Evolutionary conservation across 2,888 invertebrate genomes (phyloP), one percentile per base, ranked within the genome.

Genomic region (Acrobasis consociella): DNA sequence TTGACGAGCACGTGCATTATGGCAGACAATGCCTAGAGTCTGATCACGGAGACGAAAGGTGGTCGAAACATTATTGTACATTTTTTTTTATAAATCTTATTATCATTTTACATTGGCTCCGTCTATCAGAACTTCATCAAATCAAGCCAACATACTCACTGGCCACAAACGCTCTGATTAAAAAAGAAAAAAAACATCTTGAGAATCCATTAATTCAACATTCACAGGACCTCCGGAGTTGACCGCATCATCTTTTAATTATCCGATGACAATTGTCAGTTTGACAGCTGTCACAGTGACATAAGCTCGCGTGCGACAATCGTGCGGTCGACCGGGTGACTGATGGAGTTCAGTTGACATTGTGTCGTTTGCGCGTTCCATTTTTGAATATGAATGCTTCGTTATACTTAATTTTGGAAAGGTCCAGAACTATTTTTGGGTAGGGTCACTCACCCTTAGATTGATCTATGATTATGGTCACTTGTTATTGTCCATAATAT

Each of bases 201-300:
- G 65, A 59, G 67, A 67, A 66, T 63, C 50, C 50, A 16, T 38
- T 52, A 15, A 55, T 16, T n/a, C 62, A 17, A 53, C 15, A 60
- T 72, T 77, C 73, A 69, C 77, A 76, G 69, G 72, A 73, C 73
- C 70, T 56, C 58, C 62, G 76, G 67, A 73, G 74, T 72, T 72
- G 72, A 73, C 72, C 70, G 64, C 65, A 65, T 67, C 72, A 49
- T 37, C 76, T 78, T 77, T 75, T 76, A 74, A 77, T 71, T 70
- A 69, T 63, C 63, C 42, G 52, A 17, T 62, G 58, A 64, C 68
- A 72, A 65, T 61, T 65, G 62, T 65, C 70, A 75, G 72, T 70
- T 66, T 65, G 71, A 71, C 71, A 72, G 61, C 42, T 56, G 53
- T 50, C 59, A 60, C 10, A 13, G 38, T 65, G 67, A 65, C 69